phyloP scores from a whole-genome alignment of 2,888 invertebrate species.

The Scrobipalpa atriplicella region DNA sequence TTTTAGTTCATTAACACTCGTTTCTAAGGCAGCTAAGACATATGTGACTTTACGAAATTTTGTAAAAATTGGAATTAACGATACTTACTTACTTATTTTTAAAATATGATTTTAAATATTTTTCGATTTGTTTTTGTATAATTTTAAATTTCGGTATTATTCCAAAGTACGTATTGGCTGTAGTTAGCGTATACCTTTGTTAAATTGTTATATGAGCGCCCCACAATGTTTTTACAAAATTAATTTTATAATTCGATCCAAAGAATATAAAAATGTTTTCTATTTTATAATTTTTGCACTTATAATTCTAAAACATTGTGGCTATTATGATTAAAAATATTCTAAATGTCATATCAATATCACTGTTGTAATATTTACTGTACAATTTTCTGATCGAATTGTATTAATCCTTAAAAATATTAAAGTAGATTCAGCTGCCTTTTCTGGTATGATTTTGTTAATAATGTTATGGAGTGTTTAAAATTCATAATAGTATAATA shows the following conservation, averaged over 20 bases:
- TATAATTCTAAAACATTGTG: constrained; percentile 4
- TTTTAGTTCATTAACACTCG: constrained; percentile 27
- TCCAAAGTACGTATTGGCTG: constrained; percentile 21
- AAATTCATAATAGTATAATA: constrained; percentile 50
- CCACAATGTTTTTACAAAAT: background rate
- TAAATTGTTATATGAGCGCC: background rate
- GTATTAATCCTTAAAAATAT: constrained; percentile 39
- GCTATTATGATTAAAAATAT: background rate
- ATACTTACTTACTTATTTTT: constrained; percentile 22
- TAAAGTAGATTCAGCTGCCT: constrained; percentile 50
- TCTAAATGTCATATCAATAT: constrained; percentile 37
- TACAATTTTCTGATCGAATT: constrained; percentile 30
- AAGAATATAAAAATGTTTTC: background rate
- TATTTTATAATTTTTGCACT: background rate
- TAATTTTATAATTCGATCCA: background rate
- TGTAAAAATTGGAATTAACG: background rate
- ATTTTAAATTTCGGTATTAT: constrained; percentile 14
- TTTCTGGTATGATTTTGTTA: constrained; percentile 59
- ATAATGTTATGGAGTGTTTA: constrained; percentile 75
- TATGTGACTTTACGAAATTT: background rate
- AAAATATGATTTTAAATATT: constrained; percentile 2
- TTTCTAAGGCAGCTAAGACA: constrained; percentile 27
- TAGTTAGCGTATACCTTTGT: constrained; percentile 26
- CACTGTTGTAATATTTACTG: constrained; percentile 37
- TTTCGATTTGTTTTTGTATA: constrained; percentile 18